Evolutionary conservation across 2,113 vertebrate species (phyloP), one percentile per base, ranked within the genome.

Genomic region (Leucoraja erinaceus): DNA sequence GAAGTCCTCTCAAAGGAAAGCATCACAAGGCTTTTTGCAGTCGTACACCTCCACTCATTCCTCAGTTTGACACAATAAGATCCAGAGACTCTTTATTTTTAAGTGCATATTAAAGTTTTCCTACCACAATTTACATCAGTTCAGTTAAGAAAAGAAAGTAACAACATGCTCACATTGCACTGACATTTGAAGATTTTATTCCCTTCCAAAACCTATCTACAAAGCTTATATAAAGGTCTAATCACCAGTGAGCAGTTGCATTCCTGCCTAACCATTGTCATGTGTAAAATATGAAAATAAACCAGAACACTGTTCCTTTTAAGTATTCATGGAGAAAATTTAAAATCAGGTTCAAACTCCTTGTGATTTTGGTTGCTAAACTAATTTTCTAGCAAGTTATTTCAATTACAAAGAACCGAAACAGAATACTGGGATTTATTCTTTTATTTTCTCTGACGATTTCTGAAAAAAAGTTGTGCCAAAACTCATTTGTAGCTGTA

Each of bases 101-200:
- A 90, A 90, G 31, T 90, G 86, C 16, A 90, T 63, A 90, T 33
- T 90, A 68, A 66, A 33, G 68, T 25, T 33, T 72, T 91, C 38
- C 90, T 91, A 91, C 38, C 20, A 38, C 90, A 91, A 91, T 72
- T 91, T 91, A 90, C 66, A 90, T 38, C 88, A 90, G 63, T 90
- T 12, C 31, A 70, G 63, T 66, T 90, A 31, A 38, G 14, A 33
- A 90, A 90, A 90, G 66, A 90, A 63, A 70, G 63, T 70, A 74
- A 72, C 47, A 74, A 91, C 10, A 9, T 66, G 68, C n/a, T 90
- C 63, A 90, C 63, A 68, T 70, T 90, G 86, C 20, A 72, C 90
- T 91, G 11, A 72, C 16, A 72, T 74, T 91, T 72, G 31, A 91
- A 91, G 33, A 63, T 18, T 4, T 68, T 61, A 61, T 61, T 16